phyloP scores from a whole-genome alignment of 2,888 invertebrate genomes.

The Orthosia gothica region DNA sequence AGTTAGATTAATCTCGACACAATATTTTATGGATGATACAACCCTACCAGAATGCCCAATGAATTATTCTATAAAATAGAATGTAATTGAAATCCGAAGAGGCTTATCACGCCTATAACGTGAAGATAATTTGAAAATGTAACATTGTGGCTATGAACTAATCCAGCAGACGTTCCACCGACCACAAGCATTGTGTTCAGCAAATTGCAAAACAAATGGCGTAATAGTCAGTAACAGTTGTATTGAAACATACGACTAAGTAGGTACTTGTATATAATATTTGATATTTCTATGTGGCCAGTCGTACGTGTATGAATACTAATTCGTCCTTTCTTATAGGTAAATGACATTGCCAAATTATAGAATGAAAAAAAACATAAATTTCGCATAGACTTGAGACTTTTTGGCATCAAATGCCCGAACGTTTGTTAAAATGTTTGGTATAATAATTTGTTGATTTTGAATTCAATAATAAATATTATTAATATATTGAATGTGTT shows the following conservation, averaged over 20 bases:
- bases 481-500: slow-evolving; percentile 28
- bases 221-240: slow-evolving; percentile 59
- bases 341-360: slow-evolving; percentile 55
- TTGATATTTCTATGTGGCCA: slow-evolving; percentile 54
- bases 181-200: slow-evolving; percentile 64
- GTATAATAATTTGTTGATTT: slow-evolving; percentile 47
- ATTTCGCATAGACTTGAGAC: slow-evolving; percentile 39
- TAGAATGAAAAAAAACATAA: slow-evolving; percentile 47
- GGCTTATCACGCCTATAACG: slow-evolving; percentile 47
- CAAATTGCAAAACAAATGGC: slow-evolving; percentile 67
- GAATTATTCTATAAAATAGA: slow-evolving; percentile 39
- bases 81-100: slow-evolving; percentile 50
- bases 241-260: slow-evolving; percentile 60
- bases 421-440: slow-evolving; percentile 45
- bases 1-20: not conserved
- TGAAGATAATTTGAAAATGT: slow-evolving; percentile 63
- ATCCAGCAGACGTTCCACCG: slow-evolving; percentile 65
- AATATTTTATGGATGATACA: not conserved
- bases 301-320: slow-evolving; percentile 53
- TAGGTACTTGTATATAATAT: slow-evolving; percentile 42
- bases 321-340: slow-evolving; percentile 54
- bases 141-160: slow-evolving; percentile 65
- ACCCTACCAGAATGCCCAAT: slow-evolving; percentile 13
- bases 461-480: not conserved
- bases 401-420: slow-evolving; percentile 34